Evolutionary conservation across 2,797 vertebrate genomes (phyloP), one percentile per base, ranked within the genome.

Genomic region (Zenarchopterus dispar): DNA sequence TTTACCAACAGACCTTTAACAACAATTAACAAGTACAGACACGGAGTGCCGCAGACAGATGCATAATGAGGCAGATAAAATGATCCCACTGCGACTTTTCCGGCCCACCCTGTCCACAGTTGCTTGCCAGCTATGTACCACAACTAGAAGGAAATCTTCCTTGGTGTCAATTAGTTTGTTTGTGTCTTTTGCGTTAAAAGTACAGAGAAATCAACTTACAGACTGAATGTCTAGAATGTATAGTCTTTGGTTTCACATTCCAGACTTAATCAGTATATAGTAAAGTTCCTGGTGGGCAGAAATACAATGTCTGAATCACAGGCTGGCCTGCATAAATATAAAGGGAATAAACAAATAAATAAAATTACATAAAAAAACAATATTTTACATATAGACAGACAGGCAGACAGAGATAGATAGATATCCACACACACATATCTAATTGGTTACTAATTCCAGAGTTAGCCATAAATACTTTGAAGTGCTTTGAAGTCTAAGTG

Each of bases 1-100:
- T 91, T 93, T 82, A 84, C 86, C 87, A 90, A 86, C 84, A 92
- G 85, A 91, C 92, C 91, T 93, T 92, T 92, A 93, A 91, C 90
- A 90, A 92, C 91, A 93, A 92, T 93, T 94, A 93, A 90, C 89
- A 84, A 91, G 82, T 83, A 58, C 0, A 77, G 91, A 93, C 88
- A 90, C 62, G 67, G 57, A 88, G 64, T 74, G 66, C 74, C 23
- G 64, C 66, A 88, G 86, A 89, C 80, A 88, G 80, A 86, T 84
- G 85, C 88, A 86, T 93, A 93, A 93, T 91, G 90, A 93, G 89
- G 92, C 88, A 92, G 88, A 85, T 78, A 83, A 89, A 89, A 91
- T 68, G 59, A 92, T 89, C 82, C 88, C 87, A 72, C 75, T 67
- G 87, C 43, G 55, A 82, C 80, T 85, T 73, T 87, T 82, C 64